Percentiles rank a stretch among this genome's conserved stretches.
phyloP scores from a whole-genome alignment of 2,888 invertebrate species.

The Lycia hirtaria region DNA sequence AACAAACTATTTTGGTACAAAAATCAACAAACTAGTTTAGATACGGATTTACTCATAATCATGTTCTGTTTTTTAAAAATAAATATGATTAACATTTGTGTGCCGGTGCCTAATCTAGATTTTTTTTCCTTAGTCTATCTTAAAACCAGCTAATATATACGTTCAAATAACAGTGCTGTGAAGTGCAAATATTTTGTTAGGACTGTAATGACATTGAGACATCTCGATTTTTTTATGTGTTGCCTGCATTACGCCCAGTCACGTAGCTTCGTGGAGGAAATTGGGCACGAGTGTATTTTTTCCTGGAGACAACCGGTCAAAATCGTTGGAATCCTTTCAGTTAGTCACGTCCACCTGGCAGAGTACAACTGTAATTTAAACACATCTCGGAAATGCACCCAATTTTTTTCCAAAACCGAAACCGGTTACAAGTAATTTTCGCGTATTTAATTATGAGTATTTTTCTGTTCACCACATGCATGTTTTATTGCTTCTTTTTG shows the following conservation, averaged over 20 bases:
- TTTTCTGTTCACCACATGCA: conserved; percentile 14
- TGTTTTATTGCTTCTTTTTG: conserved; percentile 23
- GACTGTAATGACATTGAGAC: conserved; percentile 9
- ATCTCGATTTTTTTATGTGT: background rate
- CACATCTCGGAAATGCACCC: conserved; percentile 32
- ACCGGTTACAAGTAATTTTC: conserved; percentile 26
- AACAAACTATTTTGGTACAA: too few relatives aligned
- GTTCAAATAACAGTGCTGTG: conserved; percentile 8
- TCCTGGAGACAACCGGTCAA: conserved; percentile 27
- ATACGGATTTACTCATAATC: too few relatives aligned
- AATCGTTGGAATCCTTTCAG: conserved; percentile 38
- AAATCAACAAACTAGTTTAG: too few relatives aligned
- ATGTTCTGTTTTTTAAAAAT: too few relatives aligned
- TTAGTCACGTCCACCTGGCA: conserved; percentile 43
- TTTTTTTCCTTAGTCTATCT: background rate
- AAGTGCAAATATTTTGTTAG: conserved; percentile 33
- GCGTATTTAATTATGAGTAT: conserved; percentile 27
- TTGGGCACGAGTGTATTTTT: conserved; percentile 27
- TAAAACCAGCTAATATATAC: background rate
- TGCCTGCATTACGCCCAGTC: conserved; percentile 13
- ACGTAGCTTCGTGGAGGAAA: conserved; percentile 27
- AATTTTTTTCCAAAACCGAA: conserved; percentile 31
- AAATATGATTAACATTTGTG: too few relatives aligned
- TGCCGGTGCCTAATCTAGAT: background rate
- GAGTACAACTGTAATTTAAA: conserved; percentile 33